Percentiles rank a stretch among this genome's conserved stretches.
These are phyloP conservation scores for Acleris literana DNA, from an alignment of 2,888 invertebrate species.

Conservation along the genomic window DNA sequence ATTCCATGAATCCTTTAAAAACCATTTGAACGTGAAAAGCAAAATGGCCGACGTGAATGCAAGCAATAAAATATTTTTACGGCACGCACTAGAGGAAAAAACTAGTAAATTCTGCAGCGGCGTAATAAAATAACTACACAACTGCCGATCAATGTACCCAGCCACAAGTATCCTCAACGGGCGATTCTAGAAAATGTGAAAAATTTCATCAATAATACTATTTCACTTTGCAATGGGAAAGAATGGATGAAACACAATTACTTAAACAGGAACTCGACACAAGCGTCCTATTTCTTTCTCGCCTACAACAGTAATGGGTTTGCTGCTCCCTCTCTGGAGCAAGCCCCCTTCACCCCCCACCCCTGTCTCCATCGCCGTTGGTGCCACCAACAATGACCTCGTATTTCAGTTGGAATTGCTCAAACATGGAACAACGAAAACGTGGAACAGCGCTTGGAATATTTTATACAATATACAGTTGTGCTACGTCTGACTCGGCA, in stretches of 20 bases:
- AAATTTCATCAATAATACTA: constrained; percentile 53
- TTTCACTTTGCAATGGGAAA: constrained; percentile 62
- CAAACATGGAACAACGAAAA: constrained; percentile 79
- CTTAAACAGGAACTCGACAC: constrained; percentile 75
- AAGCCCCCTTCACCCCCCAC: constrained; percentile 56
- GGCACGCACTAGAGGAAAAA: constrained; percentile 11
- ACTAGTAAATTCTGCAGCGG: constrained; percentile 4
- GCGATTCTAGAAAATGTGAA: constrained; percentile 41
- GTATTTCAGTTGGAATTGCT: constrained; percentile 83
- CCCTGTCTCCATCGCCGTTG: constrained; percentile 69
- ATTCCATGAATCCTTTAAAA: background rate
- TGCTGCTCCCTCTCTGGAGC: constrained; percentile 59
- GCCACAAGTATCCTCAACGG: constrained; percentile 12
- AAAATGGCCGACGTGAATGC: background rate
- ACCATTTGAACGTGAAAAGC: background rate
- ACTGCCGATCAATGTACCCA: background rate
- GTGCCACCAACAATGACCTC: constrained; percentile 83
- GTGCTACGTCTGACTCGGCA: constrained; percentile 9
- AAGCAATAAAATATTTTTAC: constrained; percentile 20
- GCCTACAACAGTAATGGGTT: constrained; percentile 78
- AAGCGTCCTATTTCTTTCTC: constrained; percentile 79
- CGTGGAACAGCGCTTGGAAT: constrained; percentile 62
- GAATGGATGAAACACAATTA: constrained; percentile 78
- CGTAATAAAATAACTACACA: constrained; percentile 17
- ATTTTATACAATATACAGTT: constrained; percentile 37